phyloP scores from a whole-genome alignment of 1,140 invertebrate genomes.

The Drosophila auraria region DNA sequence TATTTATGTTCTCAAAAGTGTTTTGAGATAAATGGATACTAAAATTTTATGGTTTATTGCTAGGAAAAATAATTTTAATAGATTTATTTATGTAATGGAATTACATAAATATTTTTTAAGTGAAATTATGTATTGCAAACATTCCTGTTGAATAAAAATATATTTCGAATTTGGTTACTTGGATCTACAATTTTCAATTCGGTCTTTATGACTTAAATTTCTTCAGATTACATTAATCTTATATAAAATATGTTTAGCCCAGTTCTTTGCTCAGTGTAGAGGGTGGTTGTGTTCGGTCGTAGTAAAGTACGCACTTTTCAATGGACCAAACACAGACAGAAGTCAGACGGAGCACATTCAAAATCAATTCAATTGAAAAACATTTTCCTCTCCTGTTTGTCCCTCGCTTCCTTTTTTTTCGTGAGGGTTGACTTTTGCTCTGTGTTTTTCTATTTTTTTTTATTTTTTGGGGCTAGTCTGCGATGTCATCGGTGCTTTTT shows the following conservation, averaged over 20 bases:
- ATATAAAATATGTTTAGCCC: too few species aligned
- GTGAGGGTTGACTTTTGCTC: conserved; percentile 39
- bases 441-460: neutral
- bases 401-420: conserved; percentile 2
- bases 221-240: too few species aligned
- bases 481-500: conserved; percentile 45
- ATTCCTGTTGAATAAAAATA: too few species aligned
- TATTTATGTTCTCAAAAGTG: too few species aligned
- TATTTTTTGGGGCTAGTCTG: conserved; percentile 26
- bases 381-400: conserved; percentile 53
- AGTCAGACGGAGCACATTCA: conserved; percentile 71
- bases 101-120: too few species aligned
- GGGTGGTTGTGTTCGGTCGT: conserved; percentile 6
- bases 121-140: too few species aligned
- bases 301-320: conserved; percentile 70
- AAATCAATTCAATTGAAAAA: conserved; percentile 82
- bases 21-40: too few species aligned
- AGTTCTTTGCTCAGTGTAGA: neutral
- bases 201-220: too few species aligned
- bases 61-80: too few species aligned
- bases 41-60: too few species aligned
- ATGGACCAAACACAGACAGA: conserved; percentile 65
- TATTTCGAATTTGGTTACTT: too few species aligned
- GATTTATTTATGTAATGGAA: too few species aligned
- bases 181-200: neutral